Base-by-base conservation (phyloP, 2,888 invertebrate species). In the Diloba caeruleocephala region DNA sequence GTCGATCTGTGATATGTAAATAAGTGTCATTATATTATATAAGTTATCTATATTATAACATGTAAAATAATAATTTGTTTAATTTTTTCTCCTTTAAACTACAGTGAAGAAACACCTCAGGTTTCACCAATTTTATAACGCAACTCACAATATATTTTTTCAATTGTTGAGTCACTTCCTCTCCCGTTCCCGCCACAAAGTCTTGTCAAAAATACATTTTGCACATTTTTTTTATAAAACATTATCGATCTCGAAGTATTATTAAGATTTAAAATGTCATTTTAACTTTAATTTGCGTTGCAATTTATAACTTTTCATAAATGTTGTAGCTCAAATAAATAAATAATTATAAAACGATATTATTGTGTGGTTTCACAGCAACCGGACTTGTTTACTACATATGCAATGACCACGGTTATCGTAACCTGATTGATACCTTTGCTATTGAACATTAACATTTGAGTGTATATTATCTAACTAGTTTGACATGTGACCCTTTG, bases 1-100 rank as follows among this genome's bases (percentile, higher is more conserved):
- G 51, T 63, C 48, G 56, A 71, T 69, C 71, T 71, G 71, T 71
- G 71, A 71, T 71, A 69, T 67, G 41, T 66, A 63, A 63, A 55
- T 68, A 62, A 41, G 33, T 54, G 42, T 68, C 23, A 7, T 21
- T 21, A 21, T 37, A 53, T 15, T 17, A 13, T 17, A 3, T 37
- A 59, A 55, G 31, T 43, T 60, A 54, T 51, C 31, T 50, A 25
- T 65, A 71, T 62, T 42, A 48, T 52, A 17, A 49, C 52, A 54
- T 54, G 52, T 41, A 21, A 3, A 21, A 21, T 21, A 21, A 21
- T n/a, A n/a, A n/a, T n/a, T 4, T 32, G 28, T 14, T 49, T 33
- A 1, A 3, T 1, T 41, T 38, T 28, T 5, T 14, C 0, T 1
- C 17, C 12, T 2, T 2, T 1, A 13, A 12, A 13, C n/a, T n/a